phyloP scores from a whole-genome alignment of 2,888 invertebrate genomes.

The Caenorhabditis panamensis region DNA sequence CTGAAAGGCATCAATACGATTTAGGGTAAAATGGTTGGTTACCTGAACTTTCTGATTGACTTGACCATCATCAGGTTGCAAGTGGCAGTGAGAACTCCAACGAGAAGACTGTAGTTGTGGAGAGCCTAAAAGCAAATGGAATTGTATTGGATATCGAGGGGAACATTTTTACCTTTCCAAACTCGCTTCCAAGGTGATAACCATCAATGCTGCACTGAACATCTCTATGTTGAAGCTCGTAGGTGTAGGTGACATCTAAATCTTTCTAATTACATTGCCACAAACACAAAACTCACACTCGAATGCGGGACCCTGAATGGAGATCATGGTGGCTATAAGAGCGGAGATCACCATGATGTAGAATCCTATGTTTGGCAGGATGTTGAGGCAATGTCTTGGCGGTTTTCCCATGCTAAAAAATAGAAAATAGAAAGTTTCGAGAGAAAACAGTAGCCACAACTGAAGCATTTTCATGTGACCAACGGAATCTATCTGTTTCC shows the following conservation, averaged over 20 bases:
- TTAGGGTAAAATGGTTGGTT: not conserved
- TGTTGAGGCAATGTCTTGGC: not conserved
- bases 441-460: too few species aligned
- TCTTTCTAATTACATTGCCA: not conserved
- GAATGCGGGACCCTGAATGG: not conserved
- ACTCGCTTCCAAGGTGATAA: not conserved
- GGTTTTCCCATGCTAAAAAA: not conserved
- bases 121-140: not conserved
- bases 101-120: not conserved
- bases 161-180: not conserved
- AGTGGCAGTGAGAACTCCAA: not conserved
- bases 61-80: not conserved
- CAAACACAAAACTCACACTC: not conserved
- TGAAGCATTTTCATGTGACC: too few species aligned
- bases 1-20: not conserved
- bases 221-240: not conserved
- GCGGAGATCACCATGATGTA: not conserved
- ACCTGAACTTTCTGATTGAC: not conserved
- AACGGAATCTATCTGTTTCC: too few species aligned
- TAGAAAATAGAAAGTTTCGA: too few species aligned
- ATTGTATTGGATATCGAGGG: too few species aligned
- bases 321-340: not conserved
- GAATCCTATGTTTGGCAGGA: not conserved
- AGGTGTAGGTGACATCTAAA: not conserved
- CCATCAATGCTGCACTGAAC: not conserved